Evolutionary conservation across 2,888 invertebrate species (phyloP).

Genomic region (Pocota personata): DNA sequence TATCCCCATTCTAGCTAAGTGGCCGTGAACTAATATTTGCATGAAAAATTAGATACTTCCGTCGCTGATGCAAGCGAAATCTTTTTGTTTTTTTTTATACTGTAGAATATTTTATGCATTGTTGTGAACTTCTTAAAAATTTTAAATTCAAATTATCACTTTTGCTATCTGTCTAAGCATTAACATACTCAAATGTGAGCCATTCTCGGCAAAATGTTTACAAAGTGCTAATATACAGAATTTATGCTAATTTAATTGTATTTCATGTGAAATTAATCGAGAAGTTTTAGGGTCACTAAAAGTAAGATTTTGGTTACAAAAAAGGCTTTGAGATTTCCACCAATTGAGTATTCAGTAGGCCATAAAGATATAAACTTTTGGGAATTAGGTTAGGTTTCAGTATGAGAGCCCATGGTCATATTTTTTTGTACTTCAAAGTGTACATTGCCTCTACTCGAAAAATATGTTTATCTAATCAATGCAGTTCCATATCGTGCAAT

Average conservation of each 20-base stretch:
- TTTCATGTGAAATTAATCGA: not conserved
- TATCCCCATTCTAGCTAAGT: not conserved
- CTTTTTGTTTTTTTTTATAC: not conserved
- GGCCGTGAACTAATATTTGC: not conserved
- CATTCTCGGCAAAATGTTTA: not conserved
- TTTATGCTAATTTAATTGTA: not conserved
- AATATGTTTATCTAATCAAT: not conserved
- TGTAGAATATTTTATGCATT: not conserved
- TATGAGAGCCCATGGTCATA: not conserved
- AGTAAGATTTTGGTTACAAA: not conserved
- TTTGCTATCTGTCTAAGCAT: constrained; percentile 2
- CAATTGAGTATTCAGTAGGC: not conserved
- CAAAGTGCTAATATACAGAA: not conserved
- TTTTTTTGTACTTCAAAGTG: no score
- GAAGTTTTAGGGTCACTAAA: not conserved
- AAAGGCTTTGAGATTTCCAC: not conserved
- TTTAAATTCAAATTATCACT: constrained; percentile 24
- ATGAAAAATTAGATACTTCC: not conserved
- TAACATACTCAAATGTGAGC: not conserved
- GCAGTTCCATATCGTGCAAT: not conserved
- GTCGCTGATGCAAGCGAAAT: not conserved
- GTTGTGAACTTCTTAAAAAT: not conserved
- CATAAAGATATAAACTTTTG: not conserved
- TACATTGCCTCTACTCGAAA: no score
- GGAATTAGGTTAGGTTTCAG: not conserved